Evolutionary conservation across 2,797 vertebrate species (phyloP).

Genomic region (Hyperoplus lanceolatus): DNA sequence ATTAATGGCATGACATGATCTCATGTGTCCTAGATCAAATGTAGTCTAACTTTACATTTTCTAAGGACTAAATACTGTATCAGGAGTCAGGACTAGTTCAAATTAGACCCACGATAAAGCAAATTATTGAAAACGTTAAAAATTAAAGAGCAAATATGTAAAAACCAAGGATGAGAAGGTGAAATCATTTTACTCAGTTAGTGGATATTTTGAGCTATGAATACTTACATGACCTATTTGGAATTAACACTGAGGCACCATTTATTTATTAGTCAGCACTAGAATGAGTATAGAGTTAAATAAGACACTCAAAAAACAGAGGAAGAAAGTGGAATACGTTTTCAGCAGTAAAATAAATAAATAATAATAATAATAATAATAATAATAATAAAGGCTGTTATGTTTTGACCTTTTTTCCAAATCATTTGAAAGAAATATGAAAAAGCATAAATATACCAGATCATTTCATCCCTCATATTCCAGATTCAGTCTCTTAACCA

Average conservation of each 20-base stretch:
- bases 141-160: neutral
- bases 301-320: neutral
- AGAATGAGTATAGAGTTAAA: slow-evolving; percentile 4
- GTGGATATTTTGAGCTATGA: slow-evolving; percentile 16
- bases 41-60: neutral
- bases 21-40: neutral
- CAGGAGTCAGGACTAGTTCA: neutral
- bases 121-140: neutral
- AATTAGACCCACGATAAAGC: neutral
- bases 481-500: neutral
- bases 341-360: neutral
- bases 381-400: neutral
- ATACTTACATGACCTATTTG: slow-evolving; percentile 39
- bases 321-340: neutral
- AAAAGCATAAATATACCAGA: neutral
- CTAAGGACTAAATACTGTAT: neutral
- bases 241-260: neutral
- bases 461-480: neutral
- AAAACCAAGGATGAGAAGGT: neutral
- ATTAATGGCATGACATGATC: slow-evolving; percentile 12
- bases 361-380: neutral
- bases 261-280: slow-evolving; percentile 19
- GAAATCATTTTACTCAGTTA: slow-evolving; percentile 8
- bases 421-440: neutral
- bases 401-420: neutral